Conservation (phyloP, 2,797 vertebrate genomes). For the Sardinella longiceps region DNA sequence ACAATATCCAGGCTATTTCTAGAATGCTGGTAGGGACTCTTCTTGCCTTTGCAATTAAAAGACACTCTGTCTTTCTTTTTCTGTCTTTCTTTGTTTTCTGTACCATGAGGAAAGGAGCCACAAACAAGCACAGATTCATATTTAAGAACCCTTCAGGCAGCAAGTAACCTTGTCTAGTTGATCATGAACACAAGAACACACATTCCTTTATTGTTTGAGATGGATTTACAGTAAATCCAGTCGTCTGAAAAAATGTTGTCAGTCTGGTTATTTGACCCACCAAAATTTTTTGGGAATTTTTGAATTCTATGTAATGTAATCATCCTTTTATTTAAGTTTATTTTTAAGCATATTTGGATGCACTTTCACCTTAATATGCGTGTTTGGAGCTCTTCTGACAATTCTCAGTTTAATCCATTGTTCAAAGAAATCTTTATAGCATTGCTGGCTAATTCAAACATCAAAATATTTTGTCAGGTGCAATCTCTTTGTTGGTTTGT, state of each 20-base stretch:
- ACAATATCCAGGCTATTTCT: neutral
- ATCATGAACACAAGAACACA: constrained; percentile 36
- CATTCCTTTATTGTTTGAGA: constrained; percentile 46
- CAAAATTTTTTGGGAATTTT: constrained; percentile 54
- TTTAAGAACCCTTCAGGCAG: constrained; percentile 30
- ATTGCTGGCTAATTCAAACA: constrained; percentile 72
- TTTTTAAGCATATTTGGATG: constrained; percentile 71
- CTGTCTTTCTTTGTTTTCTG: constrained; percentile 8
- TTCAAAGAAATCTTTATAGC: constrained; percentile 59
- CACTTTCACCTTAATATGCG: constrained; percentile 65
- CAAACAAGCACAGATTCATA: constrained; percentile 10
- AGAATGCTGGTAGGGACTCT: neutral
- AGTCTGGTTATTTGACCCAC: constrained; percentile 51
- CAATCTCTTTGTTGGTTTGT: constrained; percentile 73
- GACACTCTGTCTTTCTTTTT: neutral
- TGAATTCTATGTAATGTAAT: constrained; percentile 59
- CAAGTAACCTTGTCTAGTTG: constrained; percentile 40
- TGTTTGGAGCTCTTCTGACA: constrained; percentile 65
- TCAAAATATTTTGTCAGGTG: constrained; percentile 75
- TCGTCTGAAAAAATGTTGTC: constrained; percentile 34
- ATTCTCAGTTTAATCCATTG: constrained; percentile 69
- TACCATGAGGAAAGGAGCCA: neutral
- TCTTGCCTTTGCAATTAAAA: constrained; percentile 16
- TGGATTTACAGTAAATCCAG: constrained; percentile 37
- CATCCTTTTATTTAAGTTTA: constrained; percentile 69